Conservation (phyloP, 2,113 vertebrate species). For the Scomber scombrus region DNA sequence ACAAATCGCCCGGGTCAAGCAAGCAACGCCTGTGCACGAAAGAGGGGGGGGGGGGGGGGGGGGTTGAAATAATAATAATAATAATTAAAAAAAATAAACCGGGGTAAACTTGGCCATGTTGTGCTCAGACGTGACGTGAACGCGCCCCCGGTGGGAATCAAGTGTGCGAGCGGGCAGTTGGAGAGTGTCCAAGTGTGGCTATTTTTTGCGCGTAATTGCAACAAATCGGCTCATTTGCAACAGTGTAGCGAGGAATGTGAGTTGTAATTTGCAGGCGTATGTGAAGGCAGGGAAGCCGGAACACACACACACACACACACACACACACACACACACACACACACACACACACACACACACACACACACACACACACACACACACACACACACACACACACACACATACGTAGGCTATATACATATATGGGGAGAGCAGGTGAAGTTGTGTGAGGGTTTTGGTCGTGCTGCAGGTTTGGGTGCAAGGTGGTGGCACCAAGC, state of each 20-base stretch:
- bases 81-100: neutral
- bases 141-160: conserved; percentile 50
- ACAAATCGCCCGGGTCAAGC: conserved; percentile 12
- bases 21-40: neutral
- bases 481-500: conserved; percentile 41
- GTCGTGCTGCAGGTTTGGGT: conserved; percentile 26
- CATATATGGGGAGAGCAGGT: neutral
- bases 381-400: neutral
- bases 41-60: too few relatives aligned
- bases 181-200: conserved; percentile 45
- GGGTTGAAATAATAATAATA: too few relatives aligned
- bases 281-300: neutral
- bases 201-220: conserved; percentile 41
- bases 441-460: conserved; percentile 40
- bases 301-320: neutral
- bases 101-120: conserved; percentile 59
- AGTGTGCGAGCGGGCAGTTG: conserved; percentile 48
- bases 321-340: neutral
- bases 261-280: conserved; percentile 22
- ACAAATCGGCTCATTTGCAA: conserved; percentile 34
- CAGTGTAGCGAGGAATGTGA: conserved; percentile 3
- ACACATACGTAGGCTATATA: neutral
- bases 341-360: neutral
- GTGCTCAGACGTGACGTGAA: conserved; percentile 39
- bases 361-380: neutral